Evolutionary conservation across 2,888 invertebrate species (phyloP), one percentile per base, ranked within the genome.

Genomic region (Heteromyza rotundicornis): DNA sequence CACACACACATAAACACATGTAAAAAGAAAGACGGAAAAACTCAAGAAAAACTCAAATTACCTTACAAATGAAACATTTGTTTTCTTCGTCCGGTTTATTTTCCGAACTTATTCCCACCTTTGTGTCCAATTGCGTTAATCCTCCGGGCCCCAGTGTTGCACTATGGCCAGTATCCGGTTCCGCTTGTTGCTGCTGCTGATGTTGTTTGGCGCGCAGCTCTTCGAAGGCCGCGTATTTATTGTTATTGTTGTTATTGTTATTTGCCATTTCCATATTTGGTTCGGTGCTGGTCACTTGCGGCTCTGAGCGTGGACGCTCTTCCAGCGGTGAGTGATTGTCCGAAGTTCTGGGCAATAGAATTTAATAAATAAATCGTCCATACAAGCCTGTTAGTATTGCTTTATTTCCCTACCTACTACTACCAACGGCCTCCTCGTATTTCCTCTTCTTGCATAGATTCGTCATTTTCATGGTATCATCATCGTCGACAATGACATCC

Each of bases 41-140:
- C 79, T 73, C 66, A 77, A 75, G 74, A 76, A 74, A n/a, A 77
- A 75, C 74, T 74, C 69, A 71, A 80, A 85, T 85, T 84, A 90
- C 90, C 89, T 90, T 87, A 84, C 90, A 91, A 80, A 91, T 90
- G 80, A 90, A 86, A 85, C 90, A 91, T 82, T 89, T 89, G 81
- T 87, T 87, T 76, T 85, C 84, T 69, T 87, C 86, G 76, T 87
- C 87, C 69, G 84, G 80, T 76, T 84, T 81, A 70, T 76, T 77
- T 73, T 81, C 80, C 78, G 81, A 80, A 80, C 80, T 80, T 72
- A 80, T 79, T 75, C 81, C 81, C 81, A 81, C 81, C 81, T 81
- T 81, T 81, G 81, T 66, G 81, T 81, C 81, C 80, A 79, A 70
- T 73, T 79, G 80, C 67, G 80, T 80, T 70, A 79, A 72, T 74